Base-by-base conservation (phyloP, 2,113 vertebrate genomes). In the Oryzias woworae region DNA sequence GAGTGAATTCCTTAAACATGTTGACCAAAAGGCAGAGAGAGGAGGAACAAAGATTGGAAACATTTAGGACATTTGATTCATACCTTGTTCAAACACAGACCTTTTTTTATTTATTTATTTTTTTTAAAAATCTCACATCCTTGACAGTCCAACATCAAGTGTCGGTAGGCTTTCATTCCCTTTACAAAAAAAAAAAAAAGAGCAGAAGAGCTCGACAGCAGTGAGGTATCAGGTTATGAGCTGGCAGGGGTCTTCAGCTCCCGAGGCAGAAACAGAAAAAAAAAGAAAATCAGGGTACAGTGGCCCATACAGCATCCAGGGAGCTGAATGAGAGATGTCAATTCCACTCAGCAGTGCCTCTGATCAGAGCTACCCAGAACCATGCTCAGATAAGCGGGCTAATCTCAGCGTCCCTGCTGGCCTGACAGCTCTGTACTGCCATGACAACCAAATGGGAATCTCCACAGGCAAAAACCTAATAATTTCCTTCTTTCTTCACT, bases 291-390 rank as follows among this genome's bases (percentile, higher is more conserved):
- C 36, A 12, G 36, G 36, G 48, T 22, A 62, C 42, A 47, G 76
- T 73, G 77, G 85, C 78, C 73, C 84, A 82, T 80, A 85, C 56
- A 44, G 71, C 69, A 66, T 84, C 76, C 66, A 78, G 46, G 62
- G 65, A 77, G 82, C 74, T 16, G 82, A 86, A 88, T 76, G 57
- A 75, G 67, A 81, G 51, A 76, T 89, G 90, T 90, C 89, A 88
- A 82, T 89, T 84, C 71, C 36, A 70, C 83, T 90, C 83, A 90
- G 77, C 55, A 5, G 62, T 15, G 74, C 77, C 85, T 89, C 71
- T 90, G 85, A 90, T 90, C 90, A 80, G 66, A 87, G 61, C 71
- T 68, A 81, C 70, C 76, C 79, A 55, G 69, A 90, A 89, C 78
- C 67, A 56, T 72, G 60, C 71, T 79, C 79, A 53, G 76, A 82